These are phyloP conservation scores for Strigamia crassipes DNA, from an alignment of 2,888 invertebrate species.

Conservation along the genomic window DNA sequence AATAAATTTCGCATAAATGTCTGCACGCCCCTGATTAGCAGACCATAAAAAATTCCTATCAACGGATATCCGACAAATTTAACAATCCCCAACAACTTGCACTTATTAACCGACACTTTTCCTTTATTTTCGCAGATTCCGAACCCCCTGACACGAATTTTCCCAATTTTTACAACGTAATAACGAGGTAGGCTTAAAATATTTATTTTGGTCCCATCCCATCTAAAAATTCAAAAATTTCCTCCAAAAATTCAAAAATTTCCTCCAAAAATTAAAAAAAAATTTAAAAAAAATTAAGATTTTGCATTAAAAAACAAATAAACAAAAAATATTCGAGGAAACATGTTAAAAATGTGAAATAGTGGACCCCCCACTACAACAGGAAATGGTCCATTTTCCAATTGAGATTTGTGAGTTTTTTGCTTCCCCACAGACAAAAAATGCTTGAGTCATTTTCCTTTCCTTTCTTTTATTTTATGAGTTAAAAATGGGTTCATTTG, in stretches of 20 bases:
- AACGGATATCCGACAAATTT: background rate
- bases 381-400: background rate
- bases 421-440: background rate
- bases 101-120: background rate
- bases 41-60: background rate
- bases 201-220: too few relatives aligned
- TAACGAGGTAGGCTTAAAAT: background rate
- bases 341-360: background rate
- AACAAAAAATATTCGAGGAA: background rate
- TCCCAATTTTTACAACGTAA: background rate
- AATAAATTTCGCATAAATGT: background rate
- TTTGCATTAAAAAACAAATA: too few relatives aligned
- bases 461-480: background rate
- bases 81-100: background rate
- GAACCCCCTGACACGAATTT: background rate
- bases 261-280: too few relatives aligned
- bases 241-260: background rate
- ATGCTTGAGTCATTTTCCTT: slow-evolving; percentile 6
- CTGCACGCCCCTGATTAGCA: background rate
- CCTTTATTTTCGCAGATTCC: background rate
- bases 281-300: too few relatives aligned
- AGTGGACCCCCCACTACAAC: background rate
- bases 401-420: background rate
- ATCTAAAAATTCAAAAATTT: background rate
- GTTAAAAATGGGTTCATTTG: background rate